Conservation (phyloP, 35 echinoderm and acorn worm genomes). For the Eucidaris tribuloides region DNA sequence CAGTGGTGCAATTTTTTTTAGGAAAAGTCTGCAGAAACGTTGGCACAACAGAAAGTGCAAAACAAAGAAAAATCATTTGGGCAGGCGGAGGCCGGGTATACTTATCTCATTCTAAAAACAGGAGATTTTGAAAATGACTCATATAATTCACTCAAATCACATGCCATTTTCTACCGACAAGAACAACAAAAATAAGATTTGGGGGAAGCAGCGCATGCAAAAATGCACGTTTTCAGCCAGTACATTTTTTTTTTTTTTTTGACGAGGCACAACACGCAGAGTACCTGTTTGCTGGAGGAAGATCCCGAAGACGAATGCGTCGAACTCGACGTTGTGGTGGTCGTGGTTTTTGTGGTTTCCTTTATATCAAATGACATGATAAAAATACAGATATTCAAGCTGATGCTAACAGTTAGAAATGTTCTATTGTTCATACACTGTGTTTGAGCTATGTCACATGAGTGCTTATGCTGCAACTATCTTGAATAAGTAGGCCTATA, state of each 20-base stretch:
- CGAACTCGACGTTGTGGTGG: not conserved
- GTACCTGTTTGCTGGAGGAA: slow-evolving; percentile 17
- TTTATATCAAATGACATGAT: not conserved
- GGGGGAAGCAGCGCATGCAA: slow-evolving; percentile 18
- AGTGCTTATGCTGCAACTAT: not conserved
- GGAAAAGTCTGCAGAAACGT: not conserved
- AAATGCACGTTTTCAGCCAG: not conserved
- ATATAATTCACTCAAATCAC: not conserved
- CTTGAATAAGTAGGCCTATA: not conserved
- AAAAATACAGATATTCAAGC: not conserved
- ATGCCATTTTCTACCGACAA: no score
- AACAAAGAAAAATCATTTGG: not conserved
- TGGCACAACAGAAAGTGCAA: not conserved
- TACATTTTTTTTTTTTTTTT: not conserved
- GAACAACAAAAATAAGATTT: not conserved
- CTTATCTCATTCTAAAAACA: not conserved
- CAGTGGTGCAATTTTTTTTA: not conserved
- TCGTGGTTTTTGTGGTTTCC: slow-evolving; percentile 21
- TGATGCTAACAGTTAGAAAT: not conserved
- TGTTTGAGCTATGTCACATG: not conserved
- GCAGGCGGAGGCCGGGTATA: not conserved
- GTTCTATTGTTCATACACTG: not conserved
- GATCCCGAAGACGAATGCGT: slow-evolving; percentile 2
- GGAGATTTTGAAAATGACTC: not conserved
- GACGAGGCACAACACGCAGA: not conserved